A percentile compares a stretch with the other conserved stretches of the same genome.
These are phyloP conservation scores for Drosophila dives DNA, from an alignment of 2,888 invertebrate genomes.

Conservation along the genomic window DNA sequence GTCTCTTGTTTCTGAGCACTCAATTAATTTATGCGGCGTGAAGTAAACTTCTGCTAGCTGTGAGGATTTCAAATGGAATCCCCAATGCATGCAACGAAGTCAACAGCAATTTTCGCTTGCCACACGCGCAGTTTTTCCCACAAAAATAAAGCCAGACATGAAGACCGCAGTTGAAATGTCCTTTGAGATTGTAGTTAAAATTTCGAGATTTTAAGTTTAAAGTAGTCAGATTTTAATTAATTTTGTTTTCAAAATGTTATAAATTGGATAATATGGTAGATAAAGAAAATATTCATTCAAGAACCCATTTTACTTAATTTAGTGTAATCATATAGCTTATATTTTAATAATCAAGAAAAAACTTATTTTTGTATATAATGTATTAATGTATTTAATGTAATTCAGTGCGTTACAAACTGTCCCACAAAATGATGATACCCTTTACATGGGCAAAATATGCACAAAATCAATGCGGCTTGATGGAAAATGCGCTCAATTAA, in stretches of 20 bases:
- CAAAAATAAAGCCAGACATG: not conserved
- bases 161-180: not conserved
- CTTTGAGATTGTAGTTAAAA: not conserved
- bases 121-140: constrained; percentile 29
- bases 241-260: not conserved
- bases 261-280: not conserved
- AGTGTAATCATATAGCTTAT: too few relatives aligned
- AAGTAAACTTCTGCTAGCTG: constrained; percentile 45
- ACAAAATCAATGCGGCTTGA: constrained; percentile 9
- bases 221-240: not conserved
- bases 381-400: too few relatives aligned
- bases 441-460: not conserved
- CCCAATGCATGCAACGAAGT: constrained; percentile 12
- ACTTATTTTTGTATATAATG: too few relatives aligned
- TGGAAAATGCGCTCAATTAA: constrained; percentile 71
- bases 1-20: constrained; percentile 44
- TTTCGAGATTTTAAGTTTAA: not conserved
- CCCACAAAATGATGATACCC: not conserved
- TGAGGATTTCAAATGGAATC: constrained; percentile 42
- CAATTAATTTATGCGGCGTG: constrained; percentile 74
- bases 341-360: too few relatives aligned
- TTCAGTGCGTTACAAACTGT: not conserved
- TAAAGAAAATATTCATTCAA: not conserved
- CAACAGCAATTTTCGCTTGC: constrained; percentile 29
- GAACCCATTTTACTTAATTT: not conserved